Evolutionary conservation across 1,140 invertebrate species (phyloP), one percentile per base, ranked within the genome.

Genomic region (Capitella teleta): DNA sequence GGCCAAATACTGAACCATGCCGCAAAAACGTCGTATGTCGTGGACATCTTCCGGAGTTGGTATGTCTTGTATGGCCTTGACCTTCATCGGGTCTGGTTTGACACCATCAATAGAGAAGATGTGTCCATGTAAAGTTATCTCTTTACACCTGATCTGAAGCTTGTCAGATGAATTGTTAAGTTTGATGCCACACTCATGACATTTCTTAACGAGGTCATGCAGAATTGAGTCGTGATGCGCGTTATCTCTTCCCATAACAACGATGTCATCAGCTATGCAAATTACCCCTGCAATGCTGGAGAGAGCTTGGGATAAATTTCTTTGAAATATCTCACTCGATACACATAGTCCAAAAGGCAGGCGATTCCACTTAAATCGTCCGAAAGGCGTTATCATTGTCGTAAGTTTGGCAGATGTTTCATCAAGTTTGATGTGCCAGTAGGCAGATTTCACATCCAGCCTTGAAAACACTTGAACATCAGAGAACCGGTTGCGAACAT

Each of bases 71-170:
- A 74, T 66, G 19, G 64, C 64, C 14, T 57, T 50, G 1, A 72
- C 51, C 51, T 74, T 74, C 5, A 56, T 53, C 5, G 60, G 60
- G 52, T 73, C 68, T 30, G 63, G 53, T 41, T 57, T 54, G 5
- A 75, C 52, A 5, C 73, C 74, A 12, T 66, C 51, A 28, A 44
- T 46, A n/a, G 59, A 55, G 4, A 76, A 50, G 10, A 68, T 53
- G 19, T 70, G 60, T 1, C 53, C 38, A 3, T 44, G 21, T 12
- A 46, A 53, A 10, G n/a, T 36, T 4, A 36, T 37, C 23, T 14
- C 14, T 5, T 16, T 8, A 18, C n/a, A 5, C 10, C 28, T 1
- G 4, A 36, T n/a, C 25, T 36, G 28, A 3, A 48, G 44, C 53
- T 72, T 74, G 3, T 53, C 55, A 32, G 30, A n/a, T 32, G 30